Evolutionary conservation across 2,797 vertebrate genomes (phyloP), one percentile per base, ranked within the genome.

Genomic region (Molothrus ater): DNA sequence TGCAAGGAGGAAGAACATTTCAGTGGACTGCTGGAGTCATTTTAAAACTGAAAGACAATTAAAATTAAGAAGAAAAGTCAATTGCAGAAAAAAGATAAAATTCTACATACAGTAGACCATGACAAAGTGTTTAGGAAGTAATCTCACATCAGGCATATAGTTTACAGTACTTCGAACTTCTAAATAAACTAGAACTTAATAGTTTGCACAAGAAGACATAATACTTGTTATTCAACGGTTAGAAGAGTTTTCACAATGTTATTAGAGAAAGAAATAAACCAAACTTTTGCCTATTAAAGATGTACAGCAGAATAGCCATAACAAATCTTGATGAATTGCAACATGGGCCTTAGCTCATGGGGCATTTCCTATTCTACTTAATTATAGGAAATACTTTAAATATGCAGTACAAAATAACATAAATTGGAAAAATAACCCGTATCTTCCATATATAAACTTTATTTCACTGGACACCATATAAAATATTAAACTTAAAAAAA

Each of bases 391-490:
- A 38, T 51, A 64, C 5, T 88, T 85, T 38, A 57, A 94, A 73
- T 80, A 70, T 2, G 25, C 22, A 59, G 38, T 56, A 81, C 26
- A 82, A 92, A 94, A 42, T n/a, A 72, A 84, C 9, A 82, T 34
- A 50, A 72, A 74, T 38, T 51, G 57, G 43, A 90, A 88, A 96
- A 91, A 54, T 45, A 80, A 73, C 26, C 16, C 48, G 18, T 47
- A 94, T 95, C 93, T 95, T 96, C 81, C 68, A 92, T 91, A 94
- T 95, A 97, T 26, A 97, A 98, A 97, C 66, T 98, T 98, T 97
- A 98, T 98, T 98, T n/a, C 73, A 93, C 56, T 92, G 90, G 50
- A 97, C 66, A 96, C 76, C 38, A 96, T 98, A 98, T 70, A 97
- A 98, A 98, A 97, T 85, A 95, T 79, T 96, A 92, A 97, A 97